Conservation (phyloP, 2,888 invertebrate species). For the Phaonia tiefii region DNA sequence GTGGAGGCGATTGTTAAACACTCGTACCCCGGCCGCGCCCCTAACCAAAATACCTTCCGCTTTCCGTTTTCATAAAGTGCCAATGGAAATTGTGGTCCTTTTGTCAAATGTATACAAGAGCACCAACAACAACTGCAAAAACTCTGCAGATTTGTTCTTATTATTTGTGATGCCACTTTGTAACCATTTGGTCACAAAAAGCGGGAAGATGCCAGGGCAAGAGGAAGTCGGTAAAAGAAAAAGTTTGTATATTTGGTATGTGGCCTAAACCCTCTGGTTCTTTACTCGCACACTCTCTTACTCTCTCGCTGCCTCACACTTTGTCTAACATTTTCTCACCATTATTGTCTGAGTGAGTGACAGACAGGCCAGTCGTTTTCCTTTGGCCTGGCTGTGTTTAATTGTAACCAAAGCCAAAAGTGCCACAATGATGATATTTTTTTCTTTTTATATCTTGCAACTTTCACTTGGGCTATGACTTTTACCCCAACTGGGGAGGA, state of each 20-base stretch:
- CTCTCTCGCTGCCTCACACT: neutral
- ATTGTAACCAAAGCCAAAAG: constrained; percentile 29
- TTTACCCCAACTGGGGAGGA: too few species aligned
- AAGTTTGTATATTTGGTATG: constrained; percentile 1
- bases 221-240: neutral
- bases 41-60: constrained; percentile 30
- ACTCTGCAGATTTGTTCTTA: constrained; percentile 30
- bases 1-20: too few species aligned
- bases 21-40: too few species aligned
- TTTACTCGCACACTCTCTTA: constrained; percentile 6
- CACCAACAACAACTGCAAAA: constrained; percentile 9
- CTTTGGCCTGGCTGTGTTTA: constrained; percentile 20
- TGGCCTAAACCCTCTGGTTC: too few species aligned
- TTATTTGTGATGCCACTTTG: constrained; percentile 29
- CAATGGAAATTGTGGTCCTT: constrained; percentile 27
- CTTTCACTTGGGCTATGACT: neutral
- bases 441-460: neutral
- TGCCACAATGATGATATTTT: constrained; percentile 18
- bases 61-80: constrained; percentile 14
- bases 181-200: constrained; percentile 49
- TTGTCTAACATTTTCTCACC: constrained; percentile 23
- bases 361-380: neutral
- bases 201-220: neutral
- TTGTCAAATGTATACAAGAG: constrained; percentile 27
- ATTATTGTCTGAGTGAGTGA: constrained; percentile 10